A percentile compares a stretch with the other conserved stretches of the same genome.
Conservation (phyloP, 1,140 invertebrate genomes). For the Anadara kagoshimensis region DNA sequence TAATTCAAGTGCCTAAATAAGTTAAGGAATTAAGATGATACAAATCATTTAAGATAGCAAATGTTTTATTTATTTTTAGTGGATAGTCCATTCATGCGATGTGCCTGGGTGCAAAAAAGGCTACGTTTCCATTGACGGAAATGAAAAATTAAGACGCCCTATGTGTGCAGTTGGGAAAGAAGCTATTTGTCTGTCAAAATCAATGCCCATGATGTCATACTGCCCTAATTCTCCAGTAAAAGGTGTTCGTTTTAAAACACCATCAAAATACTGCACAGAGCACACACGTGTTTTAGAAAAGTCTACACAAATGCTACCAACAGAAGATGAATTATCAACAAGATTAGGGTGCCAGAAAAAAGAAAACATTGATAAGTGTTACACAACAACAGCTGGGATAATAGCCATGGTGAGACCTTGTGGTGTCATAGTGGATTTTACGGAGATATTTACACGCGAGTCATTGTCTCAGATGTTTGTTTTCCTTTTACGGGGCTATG, state of each 20-base stretch:
- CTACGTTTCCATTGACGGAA: constrained; percentile 6
- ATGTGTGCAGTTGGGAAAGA: constrained; percentile 1
- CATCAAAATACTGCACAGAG: no score
- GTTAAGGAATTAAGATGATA: no score
- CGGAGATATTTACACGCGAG: not conserved
- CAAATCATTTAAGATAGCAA: no score
- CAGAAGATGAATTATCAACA: not conserved
- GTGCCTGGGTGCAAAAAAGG: not conserved
- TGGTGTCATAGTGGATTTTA: not conserved
- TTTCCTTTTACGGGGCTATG: not conserved
- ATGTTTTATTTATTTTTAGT: no score
- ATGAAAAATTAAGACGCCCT: not conserved
- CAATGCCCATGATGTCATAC: not conserved
- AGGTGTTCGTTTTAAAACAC: constrained; percentile 2
- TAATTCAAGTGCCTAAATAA: no score
- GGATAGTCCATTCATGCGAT: not conserved
- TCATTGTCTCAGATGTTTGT: not conserved
- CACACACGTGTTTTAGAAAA: no score
- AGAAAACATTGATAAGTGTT: not conserved
- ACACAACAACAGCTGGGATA: not conserved
- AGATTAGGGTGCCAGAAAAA: not conserved
- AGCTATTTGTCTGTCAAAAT: not conserved
- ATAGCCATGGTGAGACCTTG: not conserved
- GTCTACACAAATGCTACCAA: not conserved
- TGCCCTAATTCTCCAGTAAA: not conserved